Conservation (phyloP, 1,140 invertebrate species). For the Pissodes strobi region DNA sequence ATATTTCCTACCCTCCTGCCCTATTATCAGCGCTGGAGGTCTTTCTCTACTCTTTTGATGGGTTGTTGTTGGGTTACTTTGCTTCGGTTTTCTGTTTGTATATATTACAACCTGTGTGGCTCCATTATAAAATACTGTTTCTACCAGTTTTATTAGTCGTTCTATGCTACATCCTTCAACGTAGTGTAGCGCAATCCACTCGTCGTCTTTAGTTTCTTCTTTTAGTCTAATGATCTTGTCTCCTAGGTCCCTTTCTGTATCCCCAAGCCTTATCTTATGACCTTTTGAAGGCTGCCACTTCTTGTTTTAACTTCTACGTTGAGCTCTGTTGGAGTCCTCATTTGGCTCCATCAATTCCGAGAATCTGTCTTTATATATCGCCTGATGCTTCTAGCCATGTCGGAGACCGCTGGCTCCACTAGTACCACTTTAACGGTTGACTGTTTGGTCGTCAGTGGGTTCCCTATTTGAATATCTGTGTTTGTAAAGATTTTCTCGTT, state of each 20-base stretch:
- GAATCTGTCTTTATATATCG: conserved; percentile 1
- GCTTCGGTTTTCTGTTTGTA: background rate
- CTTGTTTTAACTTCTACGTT: background rate
- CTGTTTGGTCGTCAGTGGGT: conserved; percentile 7
- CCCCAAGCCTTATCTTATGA: background rate
- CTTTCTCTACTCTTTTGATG: too few species aligned
- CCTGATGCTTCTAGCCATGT: conserved; percentile 15
- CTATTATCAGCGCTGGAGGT: background rate
- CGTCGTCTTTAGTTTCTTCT: conserved; percentile 4
- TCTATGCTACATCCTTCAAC: background rate
- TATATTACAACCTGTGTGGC: conserved; percentile 2
- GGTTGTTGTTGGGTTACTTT: too few species aligned
- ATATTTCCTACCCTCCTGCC: background rate
- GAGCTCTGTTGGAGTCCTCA: conserved; percentile 5
- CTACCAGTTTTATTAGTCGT: conserved; percentile 13
- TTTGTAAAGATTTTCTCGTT: background rate
- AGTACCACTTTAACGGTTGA: conserved; percentile 4
- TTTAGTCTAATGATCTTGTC: background rate
- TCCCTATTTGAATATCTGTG: background rate
- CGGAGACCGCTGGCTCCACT: background rate
- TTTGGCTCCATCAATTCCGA: conserved; percentile 5
- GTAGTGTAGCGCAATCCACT: conserved; percentile 4
- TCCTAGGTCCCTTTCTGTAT: background rate
- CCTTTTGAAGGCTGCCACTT: background rate
- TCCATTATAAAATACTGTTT: conserved; percentile 3